Base-by-base conservation (phyloP, 2,888 invertebrate genomes). In the Drosophila anomalipes region DNA sequence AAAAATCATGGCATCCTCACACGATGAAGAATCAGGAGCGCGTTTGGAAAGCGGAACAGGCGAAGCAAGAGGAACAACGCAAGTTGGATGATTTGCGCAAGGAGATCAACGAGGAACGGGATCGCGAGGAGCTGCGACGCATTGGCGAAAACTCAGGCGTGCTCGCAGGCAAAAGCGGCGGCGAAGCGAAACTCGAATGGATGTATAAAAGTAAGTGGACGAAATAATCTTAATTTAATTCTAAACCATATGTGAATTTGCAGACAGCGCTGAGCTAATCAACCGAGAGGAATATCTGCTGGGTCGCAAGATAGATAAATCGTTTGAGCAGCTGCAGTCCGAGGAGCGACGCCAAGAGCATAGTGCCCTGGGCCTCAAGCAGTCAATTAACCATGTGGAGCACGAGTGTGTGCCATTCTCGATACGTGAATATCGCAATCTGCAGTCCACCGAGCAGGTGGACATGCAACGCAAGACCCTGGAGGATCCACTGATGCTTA, bases 401-500 rank as follows among this genome's bases (percentile, higher is more conserved):
- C 95, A 96, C 86, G 97, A 97, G 92, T 95, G 95, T 79, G 96
- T 97, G 63, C 97, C 97, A n/a, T 96, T 95, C 59, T 96, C 96
- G 0, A 94, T 96, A 79, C 93, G 96, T 49, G 94, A 92, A 37
- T 93, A 93, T 57, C 91, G 91, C n/a, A 93, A 92, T 73, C 59
- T 93, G 61, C 93, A 95, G 69, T 94, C 94, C 37, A 95, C 95
- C 32, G 95, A 96, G 63, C 96, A 97, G 94, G 97, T 98, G 16
- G 98, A 99, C 92, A 94, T 98, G 89, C 96, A 95, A 54, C 95
- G 98, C 28, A 99, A 99, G 94, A 95, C 98, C 76, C 95, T 98
- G 91, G 99, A 99, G 93, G 99, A 99, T 94, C 99, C 99, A 0
- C 93, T 99, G 47, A 96, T 97, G 91, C 95, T 97, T 4, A 98